Evolutionary conservation across 2,888 invertebrate genomes (phyloP), one percentile per base, ranked within the genome.

Genomic region (Leucophora obtusa): DNA sequence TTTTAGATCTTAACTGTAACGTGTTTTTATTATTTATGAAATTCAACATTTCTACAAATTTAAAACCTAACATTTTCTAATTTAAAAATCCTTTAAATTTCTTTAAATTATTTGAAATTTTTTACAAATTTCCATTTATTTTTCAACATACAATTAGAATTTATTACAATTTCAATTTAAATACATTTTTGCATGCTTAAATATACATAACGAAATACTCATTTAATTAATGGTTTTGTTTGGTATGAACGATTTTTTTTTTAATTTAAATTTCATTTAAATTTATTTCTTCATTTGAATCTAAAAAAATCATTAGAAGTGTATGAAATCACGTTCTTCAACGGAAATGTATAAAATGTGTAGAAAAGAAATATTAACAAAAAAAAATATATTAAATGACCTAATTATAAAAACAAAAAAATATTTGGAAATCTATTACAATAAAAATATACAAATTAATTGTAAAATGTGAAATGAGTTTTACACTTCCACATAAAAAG

Each of bases 241-340:
- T 58, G 56, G 8, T n/a, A 28, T 9, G 15, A 58, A 8, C 28
- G 15, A n/a, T 7, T 14, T 47, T 14, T n/a, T 14, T 28, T 28
- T 7, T 28, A 28, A 28, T 47, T n/a, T 0, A 14, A n/a, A 47
- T 14, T 47, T 47, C 11, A 47, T 6, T 47, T n/a, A 14, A 47
- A 47, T 47, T 38, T 18, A 50, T 14, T 65, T 65, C 15, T 51
- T 33, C 4, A 28, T 56, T 51, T 50, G 17, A 51, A 56, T 33
- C n/a, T 47, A 63, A 28, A 68, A 56, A 70, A 51, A 17, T 70
- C 51, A 54, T 66, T 66, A 66, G 54, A 77, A 60, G 54, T 71
- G 33, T 38, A 65, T 60, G 47, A 70, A 74, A 74, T 74, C 79
- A 79, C 79, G 79, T 79, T 70, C 66, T 11, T 9, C n/a, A 54